Evolutionary conservation across 2,888 invertebrate genomes (phyloP), one percentile per base, ranked within the genome.

Genomic region (Pocota personata): DNA sequence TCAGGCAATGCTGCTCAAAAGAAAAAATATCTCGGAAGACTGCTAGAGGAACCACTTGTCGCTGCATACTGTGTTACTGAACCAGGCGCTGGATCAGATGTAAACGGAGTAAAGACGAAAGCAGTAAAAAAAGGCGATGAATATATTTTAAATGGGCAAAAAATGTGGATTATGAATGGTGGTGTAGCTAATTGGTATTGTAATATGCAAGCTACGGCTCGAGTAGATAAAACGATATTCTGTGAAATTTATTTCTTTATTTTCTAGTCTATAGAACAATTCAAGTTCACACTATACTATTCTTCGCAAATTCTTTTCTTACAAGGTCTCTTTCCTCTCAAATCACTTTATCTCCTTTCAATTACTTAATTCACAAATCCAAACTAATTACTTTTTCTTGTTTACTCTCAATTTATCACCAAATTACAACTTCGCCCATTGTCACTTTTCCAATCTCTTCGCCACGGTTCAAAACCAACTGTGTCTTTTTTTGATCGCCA

Each of bases 161-260:
- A 99, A 93, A 99, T 99, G 99, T 99, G 99, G 99, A 99, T 99
- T 90, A 99, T 99, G 62, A 98, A 98, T 91, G 99, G 98, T 30
- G 98, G 98, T 52, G 96, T 97, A 35, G 99, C 99, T 30, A 98
- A 97, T 93, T 99, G 97, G 97, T 97, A 97, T 92, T 99, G 99
- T 91, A n/a, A n/a, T n/a, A n/a, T n/a, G n/a, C n/a, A n/a, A n/a
- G 97, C 99, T 50, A 93, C 99, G 87, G 98, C 99, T 0, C 95
- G 98, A 82, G 98, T 98, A 0, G 95, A n/a, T n/a, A n/a, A n/a
- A n/a, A n/a, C n/a, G n/a, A n/a, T n/a, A 97, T 92, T 95, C 97
- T 0, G 97, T 24, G 97, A 98, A n/a, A n/a, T n/a, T n/a, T 2
- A 95, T 95, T 88, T 95, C 97, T n/a, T n/a, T n/a, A n/a, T n/a